phyloP scores from a whole-genome alignment of 2,113 vertebrate genomes.

The Lophius piscatorius region DNA sequence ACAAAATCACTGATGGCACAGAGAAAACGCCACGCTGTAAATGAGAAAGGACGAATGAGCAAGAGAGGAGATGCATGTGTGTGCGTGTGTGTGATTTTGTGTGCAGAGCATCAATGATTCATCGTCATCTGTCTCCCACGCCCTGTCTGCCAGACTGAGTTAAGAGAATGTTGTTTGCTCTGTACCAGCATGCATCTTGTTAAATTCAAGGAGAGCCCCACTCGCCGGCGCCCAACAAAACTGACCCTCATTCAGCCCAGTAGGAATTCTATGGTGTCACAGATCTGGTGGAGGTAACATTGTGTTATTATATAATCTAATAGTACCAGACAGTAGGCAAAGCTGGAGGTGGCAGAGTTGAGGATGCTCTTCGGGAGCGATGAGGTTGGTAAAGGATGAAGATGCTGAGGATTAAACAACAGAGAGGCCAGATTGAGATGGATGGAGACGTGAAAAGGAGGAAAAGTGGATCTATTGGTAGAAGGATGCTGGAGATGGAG shows the following conservation, averaged over 20 bases:
- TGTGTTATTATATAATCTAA: no score
- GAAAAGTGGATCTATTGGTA: no score
- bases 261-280: not conserved
- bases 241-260: not conserved
- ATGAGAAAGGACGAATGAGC: constrained; percentile 47
- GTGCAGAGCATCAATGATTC: constrained; percentile 58
- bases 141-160: constrained; percentile 57
- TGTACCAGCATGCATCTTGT: constrained; percentile 3
- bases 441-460: no score
- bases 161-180: constrained; percentile 33
- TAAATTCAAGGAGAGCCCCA: constrained; percentile 13
- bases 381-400: no score
- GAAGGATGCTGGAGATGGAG: no score
- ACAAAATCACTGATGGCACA: constrained; percentile 32
- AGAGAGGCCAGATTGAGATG: no score
- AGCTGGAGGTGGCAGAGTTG: no score
- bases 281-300: not conserved
- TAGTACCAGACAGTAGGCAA: no score
- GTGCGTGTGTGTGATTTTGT: constrained; percentile 34
- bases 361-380: no score
- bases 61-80: constrained; percentile 40
- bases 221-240: not conserved
- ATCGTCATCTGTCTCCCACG: constrained; percentile 57
- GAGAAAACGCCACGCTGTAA: constrained; percentile 34
- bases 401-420: no score